phyloP scores from a whole-genome alignment of 2,113 vertebrate species.

The Leptosomus discolor region DNA sequence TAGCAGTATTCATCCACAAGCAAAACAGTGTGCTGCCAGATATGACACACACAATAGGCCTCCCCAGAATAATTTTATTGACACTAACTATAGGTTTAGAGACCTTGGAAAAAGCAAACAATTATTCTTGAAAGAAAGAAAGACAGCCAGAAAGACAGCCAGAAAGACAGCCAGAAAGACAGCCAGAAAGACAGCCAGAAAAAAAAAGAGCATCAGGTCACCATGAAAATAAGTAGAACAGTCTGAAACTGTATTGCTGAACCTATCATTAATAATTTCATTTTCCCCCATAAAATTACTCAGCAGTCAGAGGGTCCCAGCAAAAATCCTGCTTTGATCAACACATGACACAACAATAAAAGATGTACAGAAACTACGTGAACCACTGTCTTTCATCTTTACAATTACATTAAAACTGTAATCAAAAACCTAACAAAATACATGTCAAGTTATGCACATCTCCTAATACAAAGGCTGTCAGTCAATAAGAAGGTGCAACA shows the following conservation, averaged over 20 bases:
- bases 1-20: too few relatives aligned
- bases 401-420: neutral
- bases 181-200: too few relatives aligned
- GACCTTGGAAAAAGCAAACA: too few relatives aligned
- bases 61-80: too few relatives aligned
- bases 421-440: neutral
- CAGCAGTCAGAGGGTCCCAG: neutral
- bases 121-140: too few relatives aligned
- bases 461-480: neutral
- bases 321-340: neutral
- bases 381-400: neutral
- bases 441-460: neutral
- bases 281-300: neutral
- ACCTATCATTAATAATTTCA: neutral
- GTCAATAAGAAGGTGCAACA: neutral
- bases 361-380: neutral
- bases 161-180: too few relatives aligned
- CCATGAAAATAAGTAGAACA: neutral
- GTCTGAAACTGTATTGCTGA: neutral
- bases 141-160: too few relatives aligned
- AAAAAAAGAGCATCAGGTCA: neutral
- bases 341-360: neutral
- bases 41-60: too few relatives aligned
- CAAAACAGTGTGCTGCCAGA: too few relatives aligned
- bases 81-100: too few relatives aligned